Percentiles rank a stretch among this genome's conserved stretches.
Conservation (phyloP, 2,797 vertebrate species). For the Amphiprion clarkii region DNA sequence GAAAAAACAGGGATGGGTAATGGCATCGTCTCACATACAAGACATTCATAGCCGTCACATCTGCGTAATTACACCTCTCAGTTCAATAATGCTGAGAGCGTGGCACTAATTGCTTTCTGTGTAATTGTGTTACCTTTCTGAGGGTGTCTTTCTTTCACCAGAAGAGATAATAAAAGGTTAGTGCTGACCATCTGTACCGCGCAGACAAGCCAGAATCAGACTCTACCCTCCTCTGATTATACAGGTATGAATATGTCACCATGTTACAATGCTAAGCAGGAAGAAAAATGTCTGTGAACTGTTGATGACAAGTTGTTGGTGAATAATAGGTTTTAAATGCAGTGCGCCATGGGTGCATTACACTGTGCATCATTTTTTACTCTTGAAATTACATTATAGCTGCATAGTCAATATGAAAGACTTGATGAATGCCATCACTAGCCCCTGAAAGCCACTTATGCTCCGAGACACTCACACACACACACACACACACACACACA, state of each 20-base stretch:
- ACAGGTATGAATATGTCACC: slow-evolving; percentile 50
- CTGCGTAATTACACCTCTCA: slow-evolving; percentile 79
- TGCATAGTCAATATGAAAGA: slow-evolving; percentile 68
- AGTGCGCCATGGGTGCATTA: slow-evolving; percentile 50
- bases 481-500: slow-evolving; percentile 18
- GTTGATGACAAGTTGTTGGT: slow-evolving; percentile 61
- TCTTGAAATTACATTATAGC: slow-evolving; percentile 78
- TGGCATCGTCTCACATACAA: slow-evolving; percentile 54
- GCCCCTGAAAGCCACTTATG: slow-evolving; percentile 26
- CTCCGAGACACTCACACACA: slow-evolving; percentile 5
- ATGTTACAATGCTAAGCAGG: slow-evolving; percentile 61
- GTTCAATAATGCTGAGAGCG: slow-evolving; percentile 77
- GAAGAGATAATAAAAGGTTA: slow-evolving; percentile 78
- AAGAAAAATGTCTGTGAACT: slow-evolving; percentile 54
- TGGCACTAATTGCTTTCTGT: slow-evolving; percentile 80
- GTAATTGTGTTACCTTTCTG: slow-evolving; percentile 80
- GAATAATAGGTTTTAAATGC: slow-evolving; percentile 72
- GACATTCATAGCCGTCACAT: slow-evolving; percentile 69
- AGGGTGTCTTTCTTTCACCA: slow-evolving; percentile 41
- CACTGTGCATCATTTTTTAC: slow-evolving; percentile 69
- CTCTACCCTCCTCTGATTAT: slow-evolving; percentile 47
- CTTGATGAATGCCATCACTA: slow-evolving; percentile 73
- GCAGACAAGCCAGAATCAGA: slow-evolving; percentile 50
- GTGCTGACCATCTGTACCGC: slow-evolving; percentile 72
- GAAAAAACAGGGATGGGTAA: slow-evolving; percentile 60